phyloP scores from a whole-genome alignment of 2,888 invertebrate species.

The Cylloceria caligata region DNA sequence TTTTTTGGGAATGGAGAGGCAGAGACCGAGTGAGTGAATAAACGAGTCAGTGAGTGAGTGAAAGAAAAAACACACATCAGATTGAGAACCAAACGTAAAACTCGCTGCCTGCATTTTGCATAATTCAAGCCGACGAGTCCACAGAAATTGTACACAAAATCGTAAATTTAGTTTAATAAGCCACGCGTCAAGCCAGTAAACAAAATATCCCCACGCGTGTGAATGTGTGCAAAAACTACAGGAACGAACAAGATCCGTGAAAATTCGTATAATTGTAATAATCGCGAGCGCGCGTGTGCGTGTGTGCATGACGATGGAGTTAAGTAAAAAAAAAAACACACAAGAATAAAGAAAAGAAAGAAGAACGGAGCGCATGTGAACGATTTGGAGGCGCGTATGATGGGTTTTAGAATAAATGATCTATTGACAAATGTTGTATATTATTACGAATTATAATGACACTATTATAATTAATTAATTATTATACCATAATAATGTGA shows the following conservation, averaged over 20 bases:
- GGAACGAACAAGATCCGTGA: conserved; percentile 31
- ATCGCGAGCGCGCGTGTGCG: conserved; percentile 52
- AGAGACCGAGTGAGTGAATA: no score
- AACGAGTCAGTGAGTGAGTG: no score
- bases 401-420: conserved; percentile 84
- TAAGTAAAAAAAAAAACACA: conserved; percentile 43
- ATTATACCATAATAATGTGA: conserved; percentile 84
- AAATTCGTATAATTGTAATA: conserved; percentile 48
- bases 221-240: conserved; percentile 41
- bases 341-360: conserved; percentile 37
- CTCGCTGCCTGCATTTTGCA: conserved; percentile 11
- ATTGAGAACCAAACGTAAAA: conserved; percentile 23
- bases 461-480: conserved; percentile 84
- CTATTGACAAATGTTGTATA: conserved; percentile 85
- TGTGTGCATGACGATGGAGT: conserved; percentile 51
- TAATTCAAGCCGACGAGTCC: conserved; percentile 14
- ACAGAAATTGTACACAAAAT: conserved; percentile 64
- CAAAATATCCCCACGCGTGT: conserved; percentile 74
- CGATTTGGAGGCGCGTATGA: conserved; percentile 70
- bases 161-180: conserved; percentile 79
- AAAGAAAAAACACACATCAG: conserved; percentile 27
- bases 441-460: conserved; percentile 85
- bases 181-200: conserved; percentile 80
- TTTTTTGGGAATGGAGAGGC: conserved; percentile 67
- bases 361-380: conserved; percentile 48